phyloP scores from a whole-genome alignment of 1,140 invertebrate species.

The Littorina saxatilis region DNA sequence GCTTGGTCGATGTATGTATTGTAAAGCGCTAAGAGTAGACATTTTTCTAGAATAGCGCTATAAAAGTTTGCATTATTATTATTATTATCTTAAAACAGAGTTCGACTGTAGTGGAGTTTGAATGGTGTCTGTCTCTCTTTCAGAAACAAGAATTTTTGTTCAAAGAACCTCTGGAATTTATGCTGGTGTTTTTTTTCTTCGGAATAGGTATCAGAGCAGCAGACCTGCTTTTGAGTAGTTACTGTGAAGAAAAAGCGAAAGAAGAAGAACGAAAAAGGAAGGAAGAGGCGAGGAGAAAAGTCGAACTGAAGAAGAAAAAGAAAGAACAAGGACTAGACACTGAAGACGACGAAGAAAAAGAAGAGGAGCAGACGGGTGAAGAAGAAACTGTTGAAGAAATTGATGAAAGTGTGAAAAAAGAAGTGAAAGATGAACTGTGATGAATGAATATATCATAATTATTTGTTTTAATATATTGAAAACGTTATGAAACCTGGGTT shows the following conservation, averaged over 20 bases:
- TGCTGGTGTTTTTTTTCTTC: no score
- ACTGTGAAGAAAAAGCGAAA: neutral
- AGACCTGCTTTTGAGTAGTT: neutral
- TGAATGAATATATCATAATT: neutral
- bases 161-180: no score
- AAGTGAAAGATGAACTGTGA: neutral
- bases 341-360: conserved; percentile 23
- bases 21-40: no score
- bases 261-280: neutral
- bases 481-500: no score
- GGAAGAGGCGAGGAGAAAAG: neutral
- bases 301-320: neutral
- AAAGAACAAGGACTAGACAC: neutral
- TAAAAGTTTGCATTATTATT: no score
- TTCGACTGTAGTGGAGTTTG: no score
- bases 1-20: no score
- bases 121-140: no score
- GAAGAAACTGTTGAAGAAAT: neutral
- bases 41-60: no score
- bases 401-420: neutral
- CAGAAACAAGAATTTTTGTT: no score
- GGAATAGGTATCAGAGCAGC: neutral
- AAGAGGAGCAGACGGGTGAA: neutral
- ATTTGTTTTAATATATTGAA: neutral
- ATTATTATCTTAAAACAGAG: no score